These are phyloP conservation scores for Australoheros scitulus DNA, from an alignment of 2,113 vertebrate genomes.

Conservation along the genomic window DNA sequence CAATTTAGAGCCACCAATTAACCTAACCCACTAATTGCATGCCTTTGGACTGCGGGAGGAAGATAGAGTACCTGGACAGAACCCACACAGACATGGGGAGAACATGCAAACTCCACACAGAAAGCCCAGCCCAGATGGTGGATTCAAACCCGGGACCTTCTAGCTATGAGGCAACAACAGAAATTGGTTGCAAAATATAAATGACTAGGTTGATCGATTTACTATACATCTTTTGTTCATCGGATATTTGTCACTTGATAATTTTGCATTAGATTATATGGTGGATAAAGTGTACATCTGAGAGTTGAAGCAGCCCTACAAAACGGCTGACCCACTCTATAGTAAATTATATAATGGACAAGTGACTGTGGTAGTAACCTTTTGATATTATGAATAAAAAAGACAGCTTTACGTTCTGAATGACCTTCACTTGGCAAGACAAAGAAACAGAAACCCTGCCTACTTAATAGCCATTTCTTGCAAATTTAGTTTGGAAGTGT, in stretches of 20 bases:
- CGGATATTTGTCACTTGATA: not conserved
- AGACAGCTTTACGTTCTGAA: conserved; percentile 10
- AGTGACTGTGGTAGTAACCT: not conserved
- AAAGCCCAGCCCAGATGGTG: too few relatives aligned
- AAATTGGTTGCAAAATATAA: too few relatives aligned
- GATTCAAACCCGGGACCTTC: too few relatives aligned
- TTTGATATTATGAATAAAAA: not conserved
- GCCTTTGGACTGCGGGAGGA: too few relatives aligned
- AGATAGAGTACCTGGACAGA: too few relatives aligned
- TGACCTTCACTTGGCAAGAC: conserved; percentile 62
- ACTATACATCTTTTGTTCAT: not conserved
- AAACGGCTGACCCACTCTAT: not conserved
- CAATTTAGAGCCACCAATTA: too few relatives aligned
- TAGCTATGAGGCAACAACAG: too few relatives aligned
- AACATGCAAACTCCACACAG: too few relatives aligned
- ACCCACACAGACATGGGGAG: too few relatives aligned
- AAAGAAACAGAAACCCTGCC: conserved; percentile 14
- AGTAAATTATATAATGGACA: not conserved
- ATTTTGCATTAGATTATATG: not conserved
- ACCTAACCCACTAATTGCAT: too few relatives aligned
- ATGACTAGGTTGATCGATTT: not conserved
- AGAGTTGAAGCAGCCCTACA: not conserved
- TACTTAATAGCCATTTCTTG: conserved; percentile 25
- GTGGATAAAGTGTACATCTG: not conserved
- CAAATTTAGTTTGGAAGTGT: conserved; percentile 65